A percentile compares a stretch with the other conserved stretches of the same genome.
Conservation (phyloP, 92 coral and sea anemone genomes). For the Blastomussa wellsi region DNA sequence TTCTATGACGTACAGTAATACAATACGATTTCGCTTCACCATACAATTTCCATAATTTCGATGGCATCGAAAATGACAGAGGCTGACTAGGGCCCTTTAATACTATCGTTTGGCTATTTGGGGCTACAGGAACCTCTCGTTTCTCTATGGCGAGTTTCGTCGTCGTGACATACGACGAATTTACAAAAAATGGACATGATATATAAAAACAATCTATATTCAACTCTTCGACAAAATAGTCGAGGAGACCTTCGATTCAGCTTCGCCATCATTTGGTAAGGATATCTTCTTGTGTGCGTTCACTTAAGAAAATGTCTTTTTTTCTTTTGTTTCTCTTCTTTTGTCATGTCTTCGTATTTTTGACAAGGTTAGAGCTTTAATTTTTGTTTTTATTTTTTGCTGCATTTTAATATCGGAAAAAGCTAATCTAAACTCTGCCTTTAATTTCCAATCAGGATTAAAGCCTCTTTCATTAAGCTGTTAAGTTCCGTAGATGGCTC, state of each 20-base stretch:
- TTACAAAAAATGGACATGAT: neutral
- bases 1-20: too few species aligned
- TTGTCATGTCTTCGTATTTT: neutral
- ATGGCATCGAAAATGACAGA: too few species aligned
- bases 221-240: neutral
- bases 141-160: too few species aligned
- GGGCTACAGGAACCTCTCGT: too few species aligned
- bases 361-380: neutral
- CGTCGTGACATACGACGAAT: too few species aligned
- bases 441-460: neutral
- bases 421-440: neutral
- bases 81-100: too few species aligned
- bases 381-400: neutral
- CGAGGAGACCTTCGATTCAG: neutral
- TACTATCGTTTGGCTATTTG: too few species aligned
- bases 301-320: too few species aligned
- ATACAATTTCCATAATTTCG: too few species aligned
- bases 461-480: neutral
- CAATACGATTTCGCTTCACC: too few species aligned
- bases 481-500: neutral
- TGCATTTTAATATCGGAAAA: neutral
- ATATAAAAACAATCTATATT: neutral
- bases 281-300: too few species aligned
- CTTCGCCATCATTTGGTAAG: slow-evolving; percentile 5
- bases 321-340: neutral